Evolutionary conservation across 1,140 invertebrate genomes (phyloP), one percentile per base, ranked within the genome.

Genomic region (Leucophenga varia): DNA sequence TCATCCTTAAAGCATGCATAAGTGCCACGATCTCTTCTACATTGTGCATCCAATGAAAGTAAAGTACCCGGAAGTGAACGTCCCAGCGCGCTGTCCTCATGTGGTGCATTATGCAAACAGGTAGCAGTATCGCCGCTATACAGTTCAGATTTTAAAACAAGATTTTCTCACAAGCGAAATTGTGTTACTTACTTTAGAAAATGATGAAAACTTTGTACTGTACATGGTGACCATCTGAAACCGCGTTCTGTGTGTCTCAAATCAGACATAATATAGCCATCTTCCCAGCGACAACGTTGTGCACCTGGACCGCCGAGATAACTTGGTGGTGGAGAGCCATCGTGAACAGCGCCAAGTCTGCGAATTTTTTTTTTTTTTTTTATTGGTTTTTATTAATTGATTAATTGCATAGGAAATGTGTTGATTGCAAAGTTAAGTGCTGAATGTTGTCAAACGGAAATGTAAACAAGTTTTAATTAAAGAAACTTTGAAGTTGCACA

Each of bases 251-350:
- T 95, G 74, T 95, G 93, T 54, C 93, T 80, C 35, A 96, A 81
- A 78, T 96, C 93, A 40, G 90, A 93, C 93, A 96, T 96, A 60
- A 96, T 96, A 77, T 89, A 96, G 32, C 93, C 93, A 72, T 96
- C 93, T 74, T 95, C 91, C 93, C 93, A 96, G 60, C 91, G 85
- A 68, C 93, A 96, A 60, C 93, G 91, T 67, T 93, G 90, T 28
- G 93, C 93, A n/a, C 93, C 93, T 1, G 93, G 93, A 43, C 93
- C 93, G 43, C 93, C 93, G 4, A 96, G 80, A 59, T 96, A 95
- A 40, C 89, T 93, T 2, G 93, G 93, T 35, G 93, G 91, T 13
- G 93, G 92, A 50, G 92, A 95, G 35, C 93, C 93, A 70, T 96
- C 93, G 73, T 96, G 93, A 5, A 96, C 93, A 56, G 92, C 93